phyloP scores from a whole-genome alignment of 2,113 vertebrate species.

The Phalacrocorax pelagicus region DNA sequence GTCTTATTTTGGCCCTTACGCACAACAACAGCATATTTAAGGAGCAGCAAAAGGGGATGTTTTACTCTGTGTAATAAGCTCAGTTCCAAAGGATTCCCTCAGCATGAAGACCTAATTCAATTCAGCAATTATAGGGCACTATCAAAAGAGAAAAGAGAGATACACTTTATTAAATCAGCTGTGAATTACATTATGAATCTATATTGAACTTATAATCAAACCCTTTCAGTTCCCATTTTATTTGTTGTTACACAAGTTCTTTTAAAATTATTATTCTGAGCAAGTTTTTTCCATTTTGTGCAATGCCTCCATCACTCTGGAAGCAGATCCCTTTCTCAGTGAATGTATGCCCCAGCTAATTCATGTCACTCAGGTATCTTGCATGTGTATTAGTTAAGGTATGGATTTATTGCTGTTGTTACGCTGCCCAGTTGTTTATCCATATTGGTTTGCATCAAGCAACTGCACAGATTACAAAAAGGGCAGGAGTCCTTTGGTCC shows the following conservation, averaged over 20 bases:
- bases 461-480: background rate
- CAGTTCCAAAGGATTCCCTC: background rate
- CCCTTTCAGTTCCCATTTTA: background rate
- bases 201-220: background rate
- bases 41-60: background rate
- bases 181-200: background rate
- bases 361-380: background rate
- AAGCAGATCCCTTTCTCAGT: background rate
- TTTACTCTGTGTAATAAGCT: background rate
- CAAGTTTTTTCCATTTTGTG: background rate
- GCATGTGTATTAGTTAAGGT: background rate
- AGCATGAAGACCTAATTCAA: background rate
- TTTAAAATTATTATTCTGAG: background rate
- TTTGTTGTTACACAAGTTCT: background rate
- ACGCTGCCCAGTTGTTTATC: background rate
- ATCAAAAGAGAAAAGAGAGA: background rate
- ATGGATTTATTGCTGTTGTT: background rate
- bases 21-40: background rate
- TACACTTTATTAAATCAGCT: background rate
- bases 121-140: background rate
- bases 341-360: background rate
- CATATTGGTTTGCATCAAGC: rapidly evolving
- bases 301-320: background rate
- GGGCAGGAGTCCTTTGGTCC: background rate
- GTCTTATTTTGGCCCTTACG: background rate